Evolutionary conservation across 2,888 invertebrate species (phyloP), one percentile per base, ranked within the genome.

Genomic region (Julus scandinavius): DNA sequence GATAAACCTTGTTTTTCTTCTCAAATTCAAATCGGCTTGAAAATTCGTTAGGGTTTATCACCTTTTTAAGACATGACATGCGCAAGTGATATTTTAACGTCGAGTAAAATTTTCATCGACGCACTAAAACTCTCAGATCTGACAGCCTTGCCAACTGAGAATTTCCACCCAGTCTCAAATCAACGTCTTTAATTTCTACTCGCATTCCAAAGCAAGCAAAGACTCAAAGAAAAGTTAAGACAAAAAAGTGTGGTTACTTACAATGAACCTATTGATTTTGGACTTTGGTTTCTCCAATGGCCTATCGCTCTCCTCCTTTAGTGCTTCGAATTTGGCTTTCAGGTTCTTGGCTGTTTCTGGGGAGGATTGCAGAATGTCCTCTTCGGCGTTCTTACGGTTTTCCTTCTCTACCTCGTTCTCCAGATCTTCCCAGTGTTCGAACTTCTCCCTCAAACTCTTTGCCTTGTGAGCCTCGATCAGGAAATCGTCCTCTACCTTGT

Each of bases 261-360:
- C 97, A 95, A 97, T 97, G 94, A 97, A 97, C 94, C 97, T 94
- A 92, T 97, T 97, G 91, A 97, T 97, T 94, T 96, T 96, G 89
- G 95, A 94, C 80, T 90, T 90, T 45, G 91, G 90, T 87, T 93
- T 93, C 89, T 94, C 93, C 89, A 93, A 92, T 45, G 94, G 92
- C 89, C 93, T 92, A 89, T 91, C 91, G 40, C 90, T 90, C 72
- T 91, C 91, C 87, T 93, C 93, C 89, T 95, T 95, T 94, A 98
- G 95, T 89, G 96, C 96, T 92, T 98, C 98, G 92, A 98, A 98
- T 91, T 95, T 95, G 91, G 96, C 96, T 89, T 97, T 95, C 91
- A 98, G 94, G 92, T 93, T 93, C 90, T 95, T 96, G 87, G 98
- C 96, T 38, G 97, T 96, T 91, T 98, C 98, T 85, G 91, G 90